phyloP scores from a whole-genome alignment of 92 coral and sea anemone species.

The Muricea muricata region DNA sequence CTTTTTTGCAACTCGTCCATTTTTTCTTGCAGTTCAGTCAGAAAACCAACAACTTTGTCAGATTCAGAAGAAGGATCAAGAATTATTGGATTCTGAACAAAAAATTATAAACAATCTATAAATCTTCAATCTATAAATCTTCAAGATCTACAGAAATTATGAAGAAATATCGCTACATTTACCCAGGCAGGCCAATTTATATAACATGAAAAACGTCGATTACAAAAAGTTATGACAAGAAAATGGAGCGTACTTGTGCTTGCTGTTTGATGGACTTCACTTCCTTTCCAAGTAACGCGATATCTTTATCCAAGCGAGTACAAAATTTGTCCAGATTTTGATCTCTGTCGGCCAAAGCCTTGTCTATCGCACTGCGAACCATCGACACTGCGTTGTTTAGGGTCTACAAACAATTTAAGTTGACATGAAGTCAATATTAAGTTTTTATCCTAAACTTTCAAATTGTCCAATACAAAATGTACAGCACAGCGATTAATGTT shows the following conservation, averaged over 20 bases:
- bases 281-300: slow-evolving; percentile 85
- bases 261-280: slow-evolving; percentile 94
- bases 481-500: no score
- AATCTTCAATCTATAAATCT: background rate
- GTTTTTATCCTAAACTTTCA: no score
- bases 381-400: slow-evolving; percentile 91
- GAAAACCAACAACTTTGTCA: slow-evolving; percentile 74
- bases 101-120: background rate
- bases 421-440: no score
- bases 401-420: slow-evolving; percentile 70
- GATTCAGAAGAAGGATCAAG: slow-evolving; percentile 90
- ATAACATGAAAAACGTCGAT: background rate
- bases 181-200: no score
- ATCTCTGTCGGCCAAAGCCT: slow-evolving; percentile 95
- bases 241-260: slow-evolving; percentile 79
- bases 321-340: slow-evolving; percentile 98
- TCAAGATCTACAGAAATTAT: background rate
- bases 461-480: no score
- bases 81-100: slow-evolving; percentile 87
- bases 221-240: background rate
- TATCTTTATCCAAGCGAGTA: slow-evolving; percentile 93
- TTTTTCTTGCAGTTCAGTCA: slow-evolving; percentile 77
- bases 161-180: no score
- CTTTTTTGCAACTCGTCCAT: slow-evolving; percentile 85
- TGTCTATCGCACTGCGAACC: slow-evolving; percentile 97